Evolutionary conservation across 2,888 invertebrate genomes (phyloP).

Genomic region (Caenorhabditis sp.): DNA sequence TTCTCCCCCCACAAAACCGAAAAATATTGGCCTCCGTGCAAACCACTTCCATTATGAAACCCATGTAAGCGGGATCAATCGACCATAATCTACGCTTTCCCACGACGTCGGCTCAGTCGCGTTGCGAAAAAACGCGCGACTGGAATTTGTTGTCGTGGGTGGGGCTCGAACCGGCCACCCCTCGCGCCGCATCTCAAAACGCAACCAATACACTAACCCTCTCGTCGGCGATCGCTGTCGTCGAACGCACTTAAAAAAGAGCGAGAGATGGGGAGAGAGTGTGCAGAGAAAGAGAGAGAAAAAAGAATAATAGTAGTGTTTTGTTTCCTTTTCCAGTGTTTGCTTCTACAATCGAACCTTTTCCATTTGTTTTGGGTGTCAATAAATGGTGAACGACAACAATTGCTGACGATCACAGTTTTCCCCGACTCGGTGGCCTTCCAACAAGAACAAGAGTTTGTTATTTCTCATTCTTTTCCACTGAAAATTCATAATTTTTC

Average conservation of each 20-base stretch:
- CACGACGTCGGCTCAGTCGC: conserved; percentile 48
- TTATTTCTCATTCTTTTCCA: conserved; percentile 5
- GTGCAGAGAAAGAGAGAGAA: neutral
- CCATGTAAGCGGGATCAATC: conserved; percentile 36
- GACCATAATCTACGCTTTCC: conserved; percentile 24
- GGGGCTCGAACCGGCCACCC: conserved; percentile 23
- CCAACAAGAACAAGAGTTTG: conserved; percentile 15
- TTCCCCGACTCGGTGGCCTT: conserved; percentile 56
- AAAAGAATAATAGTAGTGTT: too few relatives aligned
- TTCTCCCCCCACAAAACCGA: neutral
- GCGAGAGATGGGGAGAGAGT: neutral
- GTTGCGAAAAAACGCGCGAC: conserved; percentile 18
- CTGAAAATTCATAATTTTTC: neutral
- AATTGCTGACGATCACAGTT: conserved; percentile 60
- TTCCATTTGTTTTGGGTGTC: conserved; percentile 63
- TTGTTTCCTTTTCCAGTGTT: conserved; percentile 51
- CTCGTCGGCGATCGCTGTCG: neutral
- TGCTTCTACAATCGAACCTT: conserved; percentile 57
- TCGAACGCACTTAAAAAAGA: neutral
- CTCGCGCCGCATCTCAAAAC: neutral
- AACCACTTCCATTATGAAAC: conserved; percentile 26
- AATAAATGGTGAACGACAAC: conserved; percentile 51
- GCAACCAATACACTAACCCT: neutral
- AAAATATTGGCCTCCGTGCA: conserved; percentile 42
- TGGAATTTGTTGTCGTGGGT: conserved; percentile 50